A percentile compares a stretch with the other conserved stretches of the same genome.
These are phyloP conservation scores for Saturnia japonica DNA, from an alignment of 2,888 invertebrate genomes.

Conservation along the genomic window DNA sequence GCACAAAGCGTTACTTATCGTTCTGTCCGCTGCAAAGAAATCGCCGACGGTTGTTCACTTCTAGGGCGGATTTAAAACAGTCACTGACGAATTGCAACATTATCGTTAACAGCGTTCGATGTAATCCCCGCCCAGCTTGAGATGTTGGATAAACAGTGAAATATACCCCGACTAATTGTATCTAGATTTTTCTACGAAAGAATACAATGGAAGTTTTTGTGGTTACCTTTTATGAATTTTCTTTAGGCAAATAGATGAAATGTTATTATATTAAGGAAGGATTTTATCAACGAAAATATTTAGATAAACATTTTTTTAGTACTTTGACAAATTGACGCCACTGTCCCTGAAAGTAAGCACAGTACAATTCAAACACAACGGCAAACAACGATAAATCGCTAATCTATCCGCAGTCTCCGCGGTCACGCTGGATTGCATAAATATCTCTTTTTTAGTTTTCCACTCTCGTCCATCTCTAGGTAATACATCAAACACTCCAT, in stretches of 20 bases:
- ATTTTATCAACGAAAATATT: not conserved
- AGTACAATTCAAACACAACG: too few species aligned
- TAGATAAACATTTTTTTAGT: not conserved
- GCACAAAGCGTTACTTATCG: constrained; percentile 65
- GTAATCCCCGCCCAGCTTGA: constrained; percentile 44
- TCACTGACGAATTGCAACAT: constrained; percentile 72
- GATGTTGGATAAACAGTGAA: constrained; percentile 13
- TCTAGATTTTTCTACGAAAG: not conserved
- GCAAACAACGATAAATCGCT: too few species aligned
- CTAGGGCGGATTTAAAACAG: constrained; percentile 65
- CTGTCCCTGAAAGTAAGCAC: too few species aligned
- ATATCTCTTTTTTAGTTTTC: too few species aligned
- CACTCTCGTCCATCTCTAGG: too few species aligned
- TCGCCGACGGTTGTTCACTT: constrained; percentile 59
- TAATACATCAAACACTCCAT: too few species aligned
- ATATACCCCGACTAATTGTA: constrained; percentile 21
- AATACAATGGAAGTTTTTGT: not conserved
- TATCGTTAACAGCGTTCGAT: constrained; percentile 68
- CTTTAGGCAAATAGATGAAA: not conserved
- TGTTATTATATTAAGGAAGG: not conserved
- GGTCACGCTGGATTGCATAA: too few species aligned
- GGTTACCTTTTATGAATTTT: not conserved
- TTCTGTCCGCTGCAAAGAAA: constrained; percentile 58
- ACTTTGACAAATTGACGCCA: too few species aligned
- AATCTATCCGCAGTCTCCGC: too few species aligned